Conservation (phyloP, 2,888 invertebrate species). For the Tachina fera region DNA sequence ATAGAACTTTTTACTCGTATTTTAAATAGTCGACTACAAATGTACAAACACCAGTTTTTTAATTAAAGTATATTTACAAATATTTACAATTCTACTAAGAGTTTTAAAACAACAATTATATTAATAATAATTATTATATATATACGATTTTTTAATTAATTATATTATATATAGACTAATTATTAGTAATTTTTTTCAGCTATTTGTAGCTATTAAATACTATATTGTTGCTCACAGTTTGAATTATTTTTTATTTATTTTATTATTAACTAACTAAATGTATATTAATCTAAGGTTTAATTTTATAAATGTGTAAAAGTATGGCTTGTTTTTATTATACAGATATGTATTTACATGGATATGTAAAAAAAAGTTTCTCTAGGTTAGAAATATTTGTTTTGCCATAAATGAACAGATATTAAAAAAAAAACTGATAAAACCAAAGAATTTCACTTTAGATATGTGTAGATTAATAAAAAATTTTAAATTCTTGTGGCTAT, state of each 20-base stretch:
- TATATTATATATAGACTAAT: constrained; percentile 45
- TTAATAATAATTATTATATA: not conserved
- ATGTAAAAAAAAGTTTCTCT: not conserved
- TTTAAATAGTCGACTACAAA: constrained; percentile 41
- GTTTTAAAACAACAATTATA: not conserved
- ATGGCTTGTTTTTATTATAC: not conserved
- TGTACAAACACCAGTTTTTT: constrained; percentile 60
- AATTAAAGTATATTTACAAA: constrained; percentile 19
- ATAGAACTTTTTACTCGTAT: not conserved
- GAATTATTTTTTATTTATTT: constrained; percentile 21
- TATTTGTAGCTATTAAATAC: constrained; percentile 62
- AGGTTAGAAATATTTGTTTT: no score
- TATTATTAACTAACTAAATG: constrained; percentile 9
- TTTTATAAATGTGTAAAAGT: not conserved
- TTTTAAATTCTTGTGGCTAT: not conserved
- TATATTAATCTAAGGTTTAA: not conserved
- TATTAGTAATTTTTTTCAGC: constrained; percentile 52
- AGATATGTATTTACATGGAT: not conserved
- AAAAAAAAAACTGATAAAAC: no score
- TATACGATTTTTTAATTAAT: constrained; percentile 7
- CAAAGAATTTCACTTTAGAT: no score
- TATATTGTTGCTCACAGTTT: constrained; percentile 71
- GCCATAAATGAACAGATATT: no score
- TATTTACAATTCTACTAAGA: constrained; percentile 23
- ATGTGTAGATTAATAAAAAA: not conserved